Evolutionary conservation across 2,888 invertebrate genomes (phyloP), one percentile per base, ranked within the genome.

Genomic region (Nymphalis polychloros): DNA sequence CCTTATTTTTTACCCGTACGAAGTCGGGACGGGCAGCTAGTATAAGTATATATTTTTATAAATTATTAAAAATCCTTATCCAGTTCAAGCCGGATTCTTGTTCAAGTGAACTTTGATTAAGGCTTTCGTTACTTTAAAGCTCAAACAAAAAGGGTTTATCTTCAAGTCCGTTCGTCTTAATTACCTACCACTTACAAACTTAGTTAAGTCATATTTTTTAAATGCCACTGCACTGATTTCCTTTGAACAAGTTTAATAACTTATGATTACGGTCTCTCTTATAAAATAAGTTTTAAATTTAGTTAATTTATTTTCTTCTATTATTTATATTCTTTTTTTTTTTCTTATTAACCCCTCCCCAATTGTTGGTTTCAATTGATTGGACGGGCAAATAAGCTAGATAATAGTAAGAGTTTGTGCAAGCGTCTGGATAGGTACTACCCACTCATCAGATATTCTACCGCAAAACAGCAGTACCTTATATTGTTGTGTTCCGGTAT

Each of bases 101-200:
- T 53, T 27, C 16, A 53, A 61, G 23, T 27, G 49, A 67, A 64
- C 67, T 70, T 70, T 67, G 70, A 70, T 67, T 55, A 67, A 70
- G 61, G 60, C 57, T 64, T 69, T 47, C 41, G 59, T 52, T 63
- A 49, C 63, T 63, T 53, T 61, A 46, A 23, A 59, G 46, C 59
- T 67, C 48, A 20, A 55, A 67, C 48, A 70, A 67, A 70, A 70
- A 64, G 66, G 61, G 63, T 52, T 64, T 61, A 66, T 64, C 48
- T 53, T 60, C 47, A 63, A 70, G 53, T 67, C 64, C 31, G 48
- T 64, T 19, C 19, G n/a, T 63, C 67, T 70, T 70, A 63, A 70
- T 67, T 67, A 70, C 53, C 59, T 60, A 57, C 41, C 52, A 67
- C 57, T 61, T 52, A 64, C 35, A 60, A n/a, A 69, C 27, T 67